These are phyloP conservation scores for Magallana nippona DNA, from an alignment of 2,888 invertebrate genomes.

Conservation along the genomic window DNA sequence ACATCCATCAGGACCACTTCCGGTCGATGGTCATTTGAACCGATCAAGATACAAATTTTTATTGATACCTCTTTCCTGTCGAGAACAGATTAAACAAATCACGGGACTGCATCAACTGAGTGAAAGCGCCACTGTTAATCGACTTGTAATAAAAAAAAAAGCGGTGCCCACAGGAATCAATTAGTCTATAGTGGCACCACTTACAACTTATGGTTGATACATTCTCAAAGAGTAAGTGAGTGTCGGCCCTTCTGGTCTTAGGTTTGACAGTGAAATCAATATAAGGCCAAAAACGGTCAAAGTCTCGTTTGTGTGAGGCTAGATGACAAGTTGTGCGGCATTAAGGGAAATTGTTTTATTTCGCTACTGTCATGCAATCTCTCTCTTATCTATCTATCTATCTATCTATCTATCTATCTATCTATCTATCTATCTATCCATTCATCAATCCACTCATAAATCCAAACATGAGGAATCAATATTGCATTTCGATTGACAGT, in stretches of 20 bases:
- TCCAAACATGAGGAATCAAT: too few relatives aligned
- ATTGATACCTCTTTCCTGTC: slow-evolving; percentile 1
- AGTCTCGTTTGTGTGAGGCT: background rate
- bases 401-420: too few relatives aligned
- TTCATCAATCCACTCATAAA: too few relatives aligned
- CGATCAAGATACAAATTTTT: slow-evolving; percentile 14
- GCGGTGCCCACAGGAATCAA: background rate
- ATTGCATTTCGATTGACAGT: too few relatives aligned
- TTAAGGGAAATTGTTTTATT: background rate
- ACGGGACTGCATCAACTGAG: background rate
- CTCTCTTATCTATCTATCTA: background rate
- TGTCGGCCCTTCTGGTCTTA: background rate
- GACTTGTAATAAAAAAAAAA: background rate
- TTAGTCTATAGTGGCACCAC: slow-evolving; percentile 17
- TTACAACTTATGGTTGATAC: slow-evolving; percentile 6
- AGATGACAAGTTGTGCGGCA: background rate
- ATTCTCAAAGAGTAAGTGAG: slow-evolving; percentile 3
- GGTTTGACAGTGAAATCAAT: slow-evolving; percentile 12
- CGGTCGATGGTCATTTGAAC: slow-evolving; percentile 5
- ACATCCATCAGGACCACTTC: background rate
- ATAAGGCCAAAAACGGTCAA: background rate
- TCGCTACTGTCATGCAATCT: background rate
- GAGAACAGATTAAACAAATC: slow-evolving; percentile 1
- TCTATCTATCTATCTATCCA: too few relatives aligned
- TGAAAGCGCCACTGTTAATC: background rate